Conservation (phyloP, 2,113 vertebrate species). For the Saimiri boliviensis region DNA sequence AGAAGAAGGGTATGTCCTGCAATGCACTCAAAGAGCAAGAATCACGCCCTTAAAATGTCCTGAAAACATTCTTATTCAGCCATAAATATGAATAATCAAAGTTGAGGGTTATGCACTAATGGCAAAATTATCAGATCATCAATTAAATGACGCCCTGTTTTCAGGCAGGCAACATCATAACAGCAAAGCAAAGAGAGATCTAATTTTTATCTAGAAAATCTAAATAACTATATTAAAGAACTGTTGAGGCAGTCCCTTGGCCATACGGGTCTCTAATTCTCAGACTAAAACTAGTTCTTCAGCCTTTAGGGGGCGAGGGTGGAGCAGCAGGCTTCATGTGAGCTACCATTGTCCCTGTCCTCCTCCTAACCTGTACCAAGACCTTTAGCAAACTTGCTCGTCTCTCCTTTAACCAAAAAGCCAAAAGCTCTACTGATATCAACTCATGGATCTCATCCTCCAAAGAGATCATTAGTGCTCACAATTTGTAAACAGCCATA, state of each 20-base stretch:
- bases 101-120: neutral
- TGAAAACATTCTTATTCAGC: neutral
- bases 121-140: slow-evolving; percentile 11
- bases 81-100: slow-evolving; percentile 5
- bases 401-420: neutral
- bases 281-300: neutral
- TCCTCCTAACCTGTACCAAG: neutral
- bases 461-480: neutral
- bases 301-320: accelerated
- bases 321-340: neutral
- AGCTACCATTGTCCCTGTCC: neutral
- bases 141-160: neutral
- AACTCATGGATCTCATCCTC: neutral
- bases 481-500: neutral
- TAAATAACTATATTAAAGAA: neutral
- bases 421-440: neutral
- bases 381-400: neutral
- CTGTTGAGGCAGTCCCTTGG: neutral
- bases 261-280: neutral
- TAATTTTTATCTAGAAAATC: neutral
- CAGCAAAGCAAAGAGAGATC: neutral
- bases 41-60: slow-evolving; percentile 32
- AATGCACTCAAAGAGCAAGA: neutral
- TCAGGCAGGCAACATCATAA: neutral
- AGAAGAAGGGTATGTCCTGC: neutral